Conservation (phyloP, 2,113 vertebrate species). For the Nicator chloris region DNA sequence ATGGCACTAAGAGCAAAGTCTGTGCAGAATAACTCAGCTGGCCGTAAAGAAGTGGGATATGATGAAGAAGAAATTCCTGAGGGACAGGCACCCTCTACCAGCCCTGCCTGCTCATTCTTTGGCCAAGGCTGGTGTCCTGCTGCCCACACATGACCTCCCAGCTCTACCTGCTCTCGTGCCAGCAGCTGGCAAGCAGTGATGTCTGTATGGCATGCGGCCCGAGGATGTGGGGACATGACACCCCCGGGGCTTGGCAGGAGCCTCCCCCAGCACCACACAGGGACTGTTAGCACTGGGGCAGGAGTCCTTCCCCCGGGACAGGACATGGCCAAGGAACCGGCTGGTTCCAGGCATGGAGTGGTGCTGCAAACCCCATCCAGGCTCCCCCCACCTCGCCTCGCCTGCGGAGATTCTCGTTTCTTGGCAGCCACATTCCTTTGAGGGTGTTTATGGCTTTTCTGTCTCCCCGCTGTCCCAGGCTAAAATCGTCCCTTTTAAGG, state of each 20-base stretch:
- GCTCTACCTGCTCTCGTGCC: not conserved
- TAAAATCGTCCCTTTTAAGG: slow-evolving; percentile 48
- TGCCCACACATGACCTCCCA: not conserved
- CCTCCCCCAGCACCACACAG: not conserved
- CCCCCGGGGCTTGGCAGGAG: not conserved
- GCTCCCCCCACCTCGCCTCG: not conserved
- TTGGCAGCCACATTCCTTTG: not conserved
- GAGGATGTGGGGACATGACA: rapidly evolving
- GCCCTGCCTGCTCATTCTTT: not conserved
- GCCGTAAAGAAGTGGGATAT: not conserved
- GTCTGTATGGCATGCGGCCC: not conserved
- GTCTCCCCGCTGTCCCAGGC: not conserved
- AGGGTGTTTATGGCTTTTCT: slow-evolving; percentile 18
- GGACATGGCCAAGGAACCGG: not conserved
- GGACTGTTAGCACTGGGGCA: not conserved
- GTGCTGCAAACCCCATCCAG: not conserved
- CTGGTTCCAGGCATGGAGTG: not conserved
- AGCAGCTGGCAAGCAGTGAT: not conserved
- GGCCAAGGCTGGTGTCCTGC: not conserved
- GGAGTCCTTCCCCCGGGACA: not conserved
- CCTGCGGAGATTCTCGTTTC: not conserved
- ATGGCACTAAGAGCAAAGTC: not conserved
- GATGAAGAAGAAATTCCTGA: not conserved
- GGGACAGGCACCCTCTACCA: not conserved
- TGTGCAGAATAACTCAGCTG: not conserved